Conservation (phyloP, 2,113 vertebrate genomes). For the Panurus biarmicus region DNA sequence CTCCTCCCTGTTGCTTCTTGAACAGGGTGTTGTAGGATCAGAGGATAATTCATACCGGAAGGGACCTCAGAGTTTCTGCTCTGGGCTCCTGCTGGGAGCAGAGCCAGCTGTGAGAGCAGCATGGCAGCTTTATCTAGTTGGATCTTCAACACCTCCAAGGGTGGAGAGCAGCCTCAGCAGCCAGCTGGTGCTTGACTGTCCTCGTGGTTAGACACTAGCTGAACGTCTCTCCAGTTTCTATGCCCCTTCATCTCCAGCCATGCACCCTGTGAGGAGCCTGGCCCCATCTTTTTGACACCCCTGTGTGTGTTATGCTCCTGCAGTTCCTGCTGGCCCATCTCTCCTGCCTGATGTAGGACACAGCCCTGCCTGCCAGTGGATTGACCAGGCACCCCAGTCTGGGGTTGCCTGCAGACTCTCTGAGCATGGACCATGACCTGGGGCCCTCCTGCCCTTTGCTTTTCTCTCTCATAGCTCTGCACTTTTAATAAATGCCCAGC, state of each 20-base stretch:
- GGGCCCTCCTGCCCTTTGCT: background rate
- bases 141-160: background rate
- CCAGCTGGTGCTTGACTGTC: background rate
- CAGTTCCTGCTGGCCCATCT: background rate
- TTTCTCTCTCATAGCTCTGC: background rate
- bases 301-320: background rate
- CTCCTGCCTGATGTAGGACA: background rate
- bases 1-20: background rate
- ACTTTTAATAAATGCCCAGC: background rate
- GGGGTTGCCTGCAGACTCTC: background rate
- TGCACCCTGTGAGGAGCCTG: background rate
- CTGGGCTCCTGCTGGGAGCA: background rate
- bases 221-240: background rate
- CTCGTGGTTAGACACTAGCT: background rate
- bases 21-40: background rate
- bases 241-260: background rate
- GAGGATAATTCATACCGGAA: background rate
- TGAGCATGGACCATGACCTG: background rate
- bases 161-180: background rate
- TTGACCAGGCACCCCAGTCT: rapidly evolving
- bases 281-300: rapidly evolving
- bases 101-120: background rate
- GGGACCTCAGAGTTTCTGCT: background rate
- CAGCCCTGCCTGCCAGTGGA: background rate
- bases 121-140: background rate